phyloP scores from a whole-genome alignment of 2,797 vertebrate species.

The Brachyalestes nurse region DNA sequence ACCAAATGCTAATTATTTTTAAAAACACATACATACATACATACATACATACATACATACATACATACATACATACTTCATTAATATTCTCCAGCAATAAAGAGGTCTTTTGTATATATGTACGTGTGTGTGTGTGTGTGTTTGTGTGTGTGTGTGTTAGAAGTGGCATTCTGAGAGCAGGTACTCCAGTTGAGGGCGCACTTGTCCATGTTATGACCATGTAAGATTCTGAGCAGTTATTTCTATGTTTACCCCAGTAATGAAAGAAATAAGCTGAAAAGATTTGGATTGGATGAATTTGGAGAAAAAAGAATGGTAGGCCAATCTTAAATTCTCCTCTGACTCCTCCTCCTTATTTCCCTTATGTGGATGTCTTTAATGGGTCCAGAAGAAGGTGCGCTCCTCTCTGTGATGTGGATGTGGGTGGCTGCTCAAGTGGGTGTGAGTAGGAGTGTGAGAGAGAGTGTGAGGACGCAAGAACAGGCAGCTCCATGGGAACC shows the following conservation, averaged over 20 bases:
- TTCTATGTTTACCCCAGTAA: not conserved
- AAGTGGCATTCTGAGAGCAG: not conserved
- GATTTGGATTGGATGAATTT: not conserved
- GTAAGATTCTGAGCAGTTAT: not conserved
- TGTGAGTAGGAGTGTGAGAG: conserved; percentile 47
- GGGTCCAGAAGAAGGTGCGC: conserved; percentile 14
- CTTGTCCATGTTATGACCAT: conserved; percentile 2
- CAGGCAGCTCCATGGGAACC: conserved; percentile 53
- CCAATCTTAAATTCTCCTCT: not conserved
- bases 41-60: no score
- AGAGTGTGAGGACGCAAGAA: conserved; percentile 37
- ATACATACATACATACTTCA: no score
- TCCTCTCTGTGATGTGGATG: conserved; percentile 32
- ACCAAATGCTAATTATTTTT: no score
- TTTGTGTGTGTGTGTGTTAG: no score
- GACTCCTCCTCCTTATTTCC: not conserved
- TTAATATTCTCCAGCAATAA: no score
- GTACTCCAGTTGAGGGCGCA: conserved; percentile 9
- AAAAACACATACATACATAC: no score
- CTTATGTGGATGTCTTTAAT: not conserved
- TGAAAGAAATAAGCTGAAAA: conserved; percentile 3
- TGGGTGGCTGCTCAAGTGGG: conserved; percentile 44
- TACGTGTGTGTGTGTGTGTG: no score
- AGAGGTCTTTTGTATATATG: no score
- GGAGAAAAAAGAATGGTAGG: not conserved